These are phyloP conservation scores for Festucalex cinctus DNA, from an alignment of 2,113 vertebrate genomes.

Conservation along the genomic window DNA sequence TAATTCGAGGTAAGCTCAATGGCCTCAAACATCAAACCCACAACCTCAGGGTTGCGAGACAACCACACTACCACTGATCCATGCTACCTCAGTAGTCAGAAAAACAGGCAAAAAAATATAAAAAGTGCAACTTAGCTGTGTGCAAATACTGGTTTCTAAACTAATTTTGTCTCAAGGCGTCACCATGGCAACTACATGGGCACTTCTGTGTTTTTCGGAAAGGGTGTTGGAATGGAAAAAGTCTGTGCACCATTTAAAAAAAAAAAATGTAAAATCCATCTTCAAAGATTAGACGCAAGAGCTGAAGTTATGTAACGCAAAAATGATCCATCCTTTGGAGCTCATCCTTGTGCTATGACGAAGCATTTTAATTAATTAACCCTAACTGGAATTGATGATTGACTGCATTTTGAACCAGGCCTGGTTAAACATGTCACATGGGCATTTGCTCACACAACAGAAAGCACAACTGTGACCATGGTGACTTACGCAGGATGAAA, in stretches of 20 bases:
- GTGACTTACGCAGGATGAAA: background rate
- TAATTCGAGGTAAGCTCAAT: no score
- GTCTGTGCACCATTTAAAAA: background rate
- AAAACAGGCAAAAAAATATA: background rate
- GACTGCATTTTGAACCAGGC: background rate
- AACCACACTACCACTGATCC: no score
- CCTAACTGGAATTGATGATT: background rate
- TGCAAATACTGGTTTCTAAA: background rate
- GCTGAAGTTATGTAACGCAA: background rate
- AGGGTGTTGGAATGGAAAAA: background rate
- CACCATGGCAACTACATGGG: slow-evolving; percentile 62
- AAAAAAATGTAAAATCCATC: background rate
- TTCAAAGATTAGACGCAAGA: background rate
- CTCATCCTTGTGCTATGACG: background rate
- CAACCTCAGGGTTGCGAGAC: no score
- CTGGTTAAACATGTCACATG: background rate
- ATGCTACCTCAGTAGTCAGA: background rate
- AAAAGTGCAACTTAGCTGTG: background rate
- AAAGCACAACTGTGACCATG: background rate
- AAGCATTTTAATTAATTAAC: background rate
- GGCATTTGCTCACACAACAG: background rate
- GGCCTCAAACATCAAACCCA: no score
- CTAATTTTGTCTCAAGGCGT: slow-evolving; percentile 25
- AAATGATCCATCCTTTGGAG: background rate
- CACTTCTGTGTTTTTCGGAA: background rate